Evolutionary conservation across 2,888 invertebrate species (phyloP).

Genomic region (Cheiracanthium punctorium): DNA sequence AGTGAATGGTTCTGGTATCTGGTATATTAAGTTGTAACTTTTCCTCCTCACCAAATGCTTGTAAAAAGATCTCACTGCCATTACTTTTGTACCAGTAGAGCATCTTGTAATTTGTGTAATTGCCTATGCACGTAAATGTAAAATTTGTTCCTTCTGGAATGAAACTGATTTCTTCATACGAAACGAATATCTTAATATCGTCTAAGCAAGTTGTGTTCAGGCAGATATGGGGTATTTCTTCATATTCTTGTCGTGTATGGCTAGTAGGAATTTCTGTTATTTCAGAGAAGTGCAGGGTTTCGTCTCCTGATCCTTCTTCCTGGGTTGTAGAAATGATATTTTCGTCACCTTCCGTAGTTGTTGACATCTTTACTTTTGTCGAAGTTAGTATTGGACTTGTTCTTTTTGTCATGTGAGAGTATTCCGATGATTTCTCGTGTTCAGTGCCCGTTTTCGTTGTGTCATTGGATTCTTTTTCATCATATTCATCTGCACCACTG

Average conservation of each 20-base stretch:
- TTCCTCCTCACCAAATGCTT: background rate
- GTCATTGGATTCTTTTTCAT: background rate
- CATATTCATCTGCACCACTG: background rate
- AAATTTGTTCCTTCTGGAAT: conserved; percentile 32
- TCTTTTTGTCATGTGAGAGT: background rate
- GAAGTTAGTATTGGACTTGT: background rate
- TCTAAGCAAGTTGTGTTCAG: background rate
- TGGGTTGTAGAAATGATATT: background rate
- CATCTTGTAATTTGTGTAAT: background rate
- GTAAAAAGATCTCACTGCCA: conserved; percentile 9
- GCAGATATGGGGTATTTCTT: background rate
- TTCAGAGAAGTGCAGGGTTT: background rate
- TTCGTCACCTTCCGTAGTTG: background rate
- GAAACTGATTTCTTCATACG: background rate
- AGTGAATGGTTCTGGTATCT: background rate
- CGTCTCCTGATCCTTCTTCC: conserved; percentile 37
- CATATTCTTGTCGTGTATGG: background rate
- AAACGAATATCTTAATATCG: background rate
- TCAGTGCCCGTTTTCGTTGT: background rate
- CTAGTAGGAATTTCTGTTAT: background rate
- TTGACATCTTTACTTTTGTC: background rate
- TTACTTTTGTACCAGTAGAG: conserved; percentile 32
- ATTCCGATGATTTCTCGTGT: background rate
- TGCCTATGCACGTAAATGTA: background rate
- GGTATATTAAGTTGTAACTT: conserved; percentile 27